Base-by-base conservation (phyloP, 2,113 vertebrate genomes). In the Helogale parvula region DNA sequence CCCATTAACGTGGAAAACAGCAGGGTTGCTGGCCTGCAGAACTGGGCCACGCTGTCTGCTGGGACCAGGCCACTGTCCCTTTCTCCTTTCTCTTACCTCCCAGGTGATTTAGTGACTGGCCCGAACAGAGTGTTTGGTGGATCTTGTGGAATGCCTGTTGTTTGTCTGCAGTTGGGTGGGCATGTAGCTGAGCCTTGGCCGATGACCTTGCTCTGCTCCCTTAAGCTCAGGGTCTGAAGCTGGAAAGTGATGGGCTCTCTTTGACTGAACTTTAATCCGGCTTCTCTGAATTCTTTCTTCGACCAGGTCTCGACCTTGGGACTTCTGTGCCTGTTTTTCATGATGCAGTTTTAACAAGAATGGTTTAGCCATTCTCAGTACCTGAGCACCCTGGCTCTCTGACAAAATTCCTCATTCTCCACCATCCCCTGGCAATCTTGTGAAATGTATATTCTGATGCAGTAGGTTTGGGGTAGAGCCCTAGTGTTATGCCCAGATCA, bases 1-100 rank as follows among this genome's bases (percentile, higher is more conserved):
- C 57, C 3, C 0, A 1, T 71, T 52, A 45, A 13, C 50, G 1
- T 12, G 47, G 50, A 76, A 77, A 33, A 63, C 21, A 14, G 74
- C 31, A 16, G 65, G 47, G 65, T 2, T 50, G 31, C 7, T 29
- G 52, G 6, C 23, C 76, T 66, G 11, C 14, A 33, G 31, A 80
- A 7, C 0, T 19, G 84, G 13, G n/a, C 6, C 6, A 3, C 6
- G 10, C 1, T 0, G 5, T 25, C 60, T 23, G 33, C 66, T 77
- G 27, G 27, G 23, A 19, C 8, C 57, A 84, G 45, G 9, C 17
- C 11, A 3, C 25, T 14, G 7, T 65, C 54, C 35, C 15, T 17
- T 23, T 68, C 41, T 79, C 29, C 27, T 54, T 47, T 76, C 10
- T 33, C 52, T 52, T 21, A 7, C 65, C 65, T 80, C 77, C 45